A percentile compares a stretch with the other conserved stretches of the same genome.
These are phyloP conservation scores for Temnothorax unifasciatus DNA, from an alignment of 2,888 invertebrate species.

Conservation along the genomic window DNA sequence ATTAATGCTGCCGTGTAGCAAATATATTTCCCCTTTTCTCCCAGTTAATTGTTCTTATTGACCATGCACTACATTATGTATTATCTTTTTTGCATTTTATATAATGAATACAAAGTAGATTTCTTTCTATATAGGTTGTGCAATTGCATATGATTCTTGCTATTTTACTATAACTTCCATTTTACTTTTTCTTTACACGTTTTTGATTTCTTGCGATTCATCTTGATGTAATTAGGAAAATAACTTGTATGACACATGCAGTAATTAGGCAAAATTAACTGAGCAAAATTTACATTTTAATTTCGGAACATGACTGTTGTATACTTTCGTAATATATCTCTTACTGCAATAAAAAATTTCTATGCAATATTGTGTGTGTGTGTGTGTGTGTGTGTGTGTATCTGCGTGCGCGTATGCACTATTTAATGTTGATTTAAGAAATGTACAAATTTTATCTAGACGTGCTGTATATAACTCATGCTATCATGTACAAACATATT, in stretches of 20 bases:
- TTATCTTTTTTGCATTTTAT: background rate
- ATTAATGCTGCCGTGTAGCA: too few species aligned
- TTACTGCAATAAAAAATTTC: background rate
- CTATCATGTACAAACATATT: background rate
- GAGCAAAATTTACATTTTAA: conserved; percentile 7
- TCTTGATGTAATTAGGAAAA: background rate
- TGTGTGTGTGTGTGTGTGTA: background rate
- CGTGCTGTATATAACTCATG: background rate
- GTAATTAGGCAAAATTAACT: background rate
- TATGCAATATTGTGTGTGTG: background rate
- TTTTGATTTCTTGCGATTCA: background rate
- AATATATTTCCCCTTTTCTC: too few species aligned
- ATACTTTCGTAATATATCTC: background rate
- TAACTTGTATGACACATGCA: background rate
- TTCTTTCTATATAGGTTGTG: background rate
- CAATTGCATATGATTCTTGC: background rate
- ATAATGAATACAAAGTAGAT: background rate
- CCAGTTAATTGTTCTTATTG: too few species aligned
- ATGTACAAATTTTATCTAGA: background rate
- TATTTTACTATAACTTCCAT: background rate
- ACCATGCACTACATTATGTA: too few species aligned
- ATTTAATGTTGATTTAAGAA: background rate
- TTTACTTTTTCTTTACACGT: background rate
- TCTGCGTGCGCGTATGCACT: background rate
- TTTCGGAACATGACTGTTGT: background rate